Conservation (phyloP, 2,797 vertebrate species). For the Amblyopsis hoosieri region DNA sequence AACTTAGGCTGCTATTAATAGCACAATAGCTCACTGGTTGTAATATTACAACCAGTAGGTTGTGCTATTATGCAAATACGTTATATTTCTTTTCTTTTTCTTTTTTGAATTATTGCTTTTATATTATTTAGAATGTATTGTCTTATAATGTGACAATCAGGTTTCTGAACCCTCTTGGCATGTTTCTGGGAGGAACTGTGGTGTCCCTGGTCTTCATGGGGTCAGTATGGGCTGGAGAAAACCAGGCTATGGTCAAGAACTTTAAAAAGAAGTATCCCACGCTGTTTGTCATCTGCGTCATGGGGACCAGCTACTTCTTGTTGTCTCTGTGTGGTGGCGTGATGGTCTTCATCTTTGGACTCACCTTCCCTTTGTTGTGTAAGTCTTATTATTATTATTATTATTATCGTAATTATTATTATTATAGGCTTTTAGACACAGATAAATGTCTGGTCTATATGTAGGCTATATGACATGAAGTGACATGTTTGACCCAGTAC, state of each 20-base stretch:
- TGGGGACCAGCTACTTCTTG: constrained; percentile 92
- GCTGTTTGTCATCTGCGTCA: constrained; percentile 84
- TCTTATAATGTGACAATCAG: constrained; percentile 70
- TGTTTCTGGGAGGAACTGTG: constrained; percentile 90
- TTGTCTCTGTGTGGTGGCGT: constrained; percentile 92
- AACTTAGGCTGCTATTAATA: constrained; percentile 29
- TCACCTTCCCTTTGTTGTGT: constrained; percentile 93
- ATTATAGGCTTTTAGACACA: no score
- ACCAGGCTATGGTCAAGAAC: constrained; percentile 87
- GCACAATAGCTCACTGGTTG: constrained; percentile 52
- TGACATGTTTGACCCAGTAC: neutral
- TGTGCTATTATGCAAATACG: constrained; percentile 44
- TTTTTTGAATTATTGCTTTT: constrained; percentile 8
- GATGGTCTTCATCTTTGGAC: constrained; percentile 96
- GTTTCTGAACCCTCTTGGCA: constrained; percentile 91
- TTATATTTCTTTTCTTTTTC: neutral
- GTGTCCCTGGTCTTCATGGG: constrained; percentile 90
- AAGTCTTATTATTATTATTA: constrained; percentile 67
- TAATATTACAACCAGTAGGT: constrained; percentile 42
- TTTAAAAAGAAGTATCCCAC: constrained; percentile 93
- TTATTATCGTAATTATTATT: no score
- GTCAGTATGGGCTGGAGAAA: constrained; percentile 94
- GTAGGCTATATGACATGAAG: neutral
- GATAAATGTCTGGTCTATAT: no score
- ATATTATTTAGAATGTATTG: neutral